Conservation (phyloP, 2,888 invertebrate species). For the Perizoma affinitatum region DNA sequence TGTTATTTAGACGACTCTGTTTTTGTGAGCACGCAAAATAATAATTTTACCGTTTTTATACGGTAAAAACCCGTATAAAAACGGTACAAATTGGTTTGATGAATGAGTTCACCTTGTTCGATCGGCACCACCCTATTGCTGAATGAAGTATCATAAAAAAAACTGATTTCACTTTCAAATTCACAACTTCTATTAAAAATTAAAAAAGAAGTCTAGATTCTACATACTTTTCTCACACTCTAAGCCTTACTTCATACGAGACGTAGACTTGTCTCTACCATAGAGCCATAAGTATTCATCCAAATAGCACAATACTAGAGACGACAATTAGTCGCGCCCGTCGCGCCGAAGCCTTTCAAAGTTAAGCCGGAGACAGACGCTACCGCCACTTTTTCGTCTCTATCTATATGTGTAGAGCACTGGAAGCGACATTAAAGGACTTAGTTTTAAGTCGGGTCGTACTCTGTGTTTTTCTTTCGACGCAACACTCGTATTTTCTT, state of each 20-base stretch:
- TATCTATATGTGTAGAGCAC: conserved; percentile 42
- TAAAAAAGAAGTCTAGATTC: too few relatives aligned
- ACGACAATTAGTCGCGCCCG: conserved; percentile 71
- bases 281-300: conserved; percentile 47
- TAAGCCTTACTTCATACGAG: conserved; percentile 18
- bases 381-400: conserved; percentile 70
- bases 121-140: too few relatives aligned
- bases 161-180: too few relatives aligned
- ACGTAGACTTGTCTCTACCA: conserved; percentile 1
- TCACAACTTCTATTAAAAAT: too few relatives aligned
- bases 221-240: conserved; percentile 3
- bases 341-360: conserved; percentile 77
- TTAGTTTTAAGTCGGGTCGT: conserved; percentile 13
- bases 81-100: too few relatives aligned
- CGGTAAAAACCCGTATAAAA: too few relatives aligned
- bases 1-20: too few relatives aligned
- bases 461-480: conserved; percentile 25
- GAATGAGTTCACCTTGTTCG: too few relatives aligned
- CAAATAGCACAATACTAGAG: conserved; percentile 58
- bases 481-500: conserved; percentile 19
- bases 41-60: too few relatives aligned
- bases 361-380: conserved; percentile 76
- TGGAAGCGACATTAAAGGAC: conserved; percentile 34
- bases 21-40: too few relatives aligned
- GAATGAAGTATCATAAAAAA: too few relatives aligned